These are phyloP conservation scores for Microcebus jonahi DNA, from an alignment of 2,113 vertebrate species.

Conservation along the genomic window DNA sequence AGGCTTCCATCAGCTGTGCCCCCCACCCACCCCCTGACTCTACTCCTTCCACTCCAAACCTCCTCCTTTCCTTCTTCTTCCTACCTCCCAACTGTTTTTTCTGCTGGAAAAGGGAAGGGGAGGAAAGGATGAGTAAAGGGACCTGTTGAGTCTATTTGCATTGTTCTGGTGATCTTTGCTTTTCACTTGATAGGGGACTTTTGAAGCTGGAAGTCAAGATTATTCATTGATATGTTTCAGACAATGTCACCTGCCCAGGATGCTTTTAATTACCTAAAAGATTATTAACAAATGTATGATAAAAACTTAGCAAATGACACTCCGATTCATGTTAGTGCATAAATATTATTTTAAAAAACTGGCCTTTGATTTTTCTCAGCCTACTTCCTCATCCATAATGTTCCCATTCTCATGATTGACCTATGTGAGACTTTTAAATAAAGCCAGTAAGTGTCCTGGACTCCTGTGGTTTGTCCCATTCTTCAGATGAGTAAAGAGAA, in stretches of 20 bases:
- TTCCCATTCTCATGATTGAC: background rate
- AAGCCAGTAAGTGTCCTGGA: background rate
- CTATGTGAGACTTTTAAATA: background rate
- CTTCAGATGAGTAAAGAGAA: background rate
- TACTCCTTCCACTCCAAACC: background rate
- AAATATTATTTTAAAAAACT: background rate
- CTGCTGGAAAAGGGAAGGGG: background rate
- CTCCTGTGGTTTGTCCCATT: background rate
- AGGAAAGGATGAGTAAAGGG: background rate
- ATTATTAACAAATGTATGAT: background rate
- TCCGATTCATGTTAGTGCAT: background rate
- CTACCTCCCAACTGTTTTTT: background rate
- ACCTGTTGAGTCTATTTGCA: background rate
- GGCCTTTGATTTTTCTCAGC: background rate
- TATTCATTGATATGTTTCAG: background rate
- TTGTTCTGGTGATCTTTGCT: background rate
- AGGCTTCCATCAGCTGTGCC: background rate
- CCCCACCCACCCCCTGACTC: too few species aligned
- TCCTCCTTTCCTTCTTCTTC: background rate
- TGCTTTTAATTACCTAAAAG: background rate
- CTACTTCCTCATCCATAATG: background rate
- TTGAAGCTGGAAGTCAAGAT: conserved; percentile 22
- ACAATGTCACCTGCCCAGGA: background rate
- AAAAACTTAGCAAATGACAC: background rate
- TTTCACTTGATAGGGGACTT: background rate